These are phyloP conservation scores for Aplochiton taeniatus DNA, from an alignment of 2,797 vertebrate species.

Conservation along the genomic window DNA sequence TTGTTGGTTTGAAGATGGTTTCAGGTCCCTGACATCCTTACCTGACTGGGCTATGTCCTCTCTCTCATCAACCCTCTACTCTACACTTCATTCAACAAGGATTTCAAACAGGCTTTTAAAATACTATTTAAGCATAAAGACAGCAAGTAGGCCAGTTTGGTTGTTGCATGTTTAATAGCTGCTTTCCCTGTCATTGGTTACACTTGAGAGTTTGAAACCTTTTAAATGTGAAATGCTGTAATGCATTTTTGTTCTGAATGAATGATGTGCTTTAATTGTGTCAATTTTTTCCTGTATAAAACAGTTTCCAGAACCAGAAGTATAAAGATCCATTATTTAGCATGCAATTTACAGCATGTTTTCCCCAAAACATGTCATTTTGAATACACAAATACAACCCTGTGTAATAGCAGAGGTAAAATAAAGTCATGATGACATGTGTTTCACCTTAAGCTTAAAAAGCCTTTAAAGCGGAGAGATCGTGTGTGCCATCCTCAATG, in stretches of 20 bases:
- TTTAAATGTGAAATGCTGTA: neutral
- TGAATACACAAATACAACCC: neutral
- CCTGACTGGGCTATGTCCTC: slow-evolving; percentile 80
- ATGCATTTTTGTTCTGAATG: neutral
- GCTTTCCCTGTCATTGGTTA: neutral
- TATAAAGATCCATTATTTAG: neutral
- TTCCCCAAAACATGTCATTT: neutral
- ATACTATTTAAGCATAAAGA: slow-evolving; percentile 77
- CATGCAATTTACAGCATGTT: neutral
- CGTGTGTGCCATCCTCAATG: slow-evolving; percentile 25
- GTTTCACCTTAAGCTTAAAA: slow-evolving; percentile 14
- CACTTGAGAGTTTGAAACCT: neutral
- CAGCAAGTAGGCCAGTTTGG: slow-evolving; percentile 11
- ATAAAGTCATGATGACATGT: slow-evolving; percentile 4
- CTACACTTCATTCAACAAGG: slow-evolving; percentile 84
- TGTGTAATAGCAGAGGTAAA: neutral
- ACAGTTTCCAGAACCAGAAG: neutral
- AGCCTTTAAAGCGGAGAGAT: slow-evolving; percentile 22
- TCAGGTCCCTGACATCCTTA: slow-evolving; percentile 76
- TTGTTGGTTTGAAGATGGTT: slow-evolving; percentile 73
- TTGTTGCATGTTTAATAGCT: neutral
- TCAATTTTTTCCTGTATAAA: neutral
- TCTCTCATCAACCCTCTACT: slow-evolving; percentile 82
- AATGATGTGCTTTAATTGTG: too few relatives aligned
- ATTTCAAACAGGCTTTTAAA: slow-evolving; percentile 82